Base-by-base conservation (phyloP, 2,888 invertebrate species). In the Rapana venosa region DNA sequence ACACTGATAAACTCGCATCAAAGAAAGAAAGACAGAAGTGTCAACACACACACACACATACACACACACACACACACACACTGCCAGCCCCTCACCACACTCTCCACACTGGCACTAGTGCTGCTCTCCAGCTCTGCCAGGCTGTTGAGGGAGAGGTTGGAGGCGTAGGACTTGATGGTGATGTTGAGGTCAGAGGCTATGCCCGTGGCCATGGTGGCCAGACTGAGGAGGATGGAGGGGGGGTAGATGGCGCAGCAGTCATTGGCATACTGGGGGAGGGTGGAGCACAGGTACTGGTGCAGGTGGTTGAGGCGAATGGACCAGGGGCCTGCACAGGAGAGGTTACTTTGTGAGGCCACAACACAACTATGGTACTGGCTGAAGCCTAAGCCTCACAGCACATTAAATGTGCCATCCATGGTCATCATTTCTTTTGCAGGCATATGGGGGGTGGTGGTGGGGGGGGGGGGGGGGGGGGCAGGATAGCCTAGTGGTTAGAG, bases 241-340 rank as follows among this genome's bases (percentile, higher is more conserved):
- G 96, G 95, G 88, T 93, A 95, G 58, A 95, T 92, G 88, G 95
- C 95, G 89, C 93, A 93, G 91, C 95, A 96, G 70, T 92, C 92
- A 6, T 90, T 90, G 32, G 94, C 93, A 88, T 96, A 96, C 35
- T 88, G 91, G 8, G 92, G 92, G 77, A 95, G 93, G 90, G 94
- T 93, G 85, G 91, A 90, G 30, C 92, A 85, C 70, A 96, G 92
- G 92, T 94, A 96, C 36, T 77, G 92, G 91, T 96, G 96, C 90
- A 96, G 90, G 61, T 93, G 92, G 66, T 92, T 92, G 32, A 95
- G 91, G 20, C 96, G 91, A 15, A 93, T 88, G 0, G 93, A 91
- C 94, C 95, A 95, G 0, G 90, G 89, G 79, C 94, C 94, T 89
- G 93, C 0, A n/a, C 20, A 11, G 47, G 83, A 11, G 47, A 30